These are phyloP conservation scores for Leuctra nigra DNA, from an alignment of 2,888 invertebrate species.

Conservation along the genomic window DNA sequence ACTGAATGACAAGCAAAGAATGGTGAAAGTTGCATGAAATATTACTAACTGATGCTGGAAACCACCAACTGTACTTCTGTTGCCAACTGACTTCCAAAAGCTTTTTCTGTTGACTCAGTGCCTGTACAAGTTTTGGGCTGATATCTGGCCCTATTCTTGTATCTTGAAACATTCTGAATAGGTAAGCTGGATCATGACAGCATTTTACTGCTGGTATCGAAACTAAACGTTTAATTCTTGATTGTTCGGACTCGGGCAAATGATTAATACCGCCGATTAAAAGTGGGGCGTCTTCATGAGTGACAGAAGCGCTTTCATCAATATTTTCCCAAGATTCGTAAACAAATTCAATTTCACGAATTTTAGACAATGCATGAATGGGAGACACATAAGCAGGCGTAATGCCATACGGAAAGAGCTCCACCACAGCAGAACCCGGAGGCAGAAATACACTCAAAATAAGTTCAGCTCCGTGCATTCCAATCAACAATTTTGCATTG, in stretches of 20 bases:
- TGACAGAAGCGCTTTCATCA: conserved; percentile 32
- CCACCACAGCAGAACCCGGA: conserved; percentile 38
- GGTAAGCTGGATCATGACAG: conserved; percentile 43
- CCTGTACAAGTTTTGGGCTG: conserved; percentile 12
- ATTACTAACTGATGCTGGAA: conserved; percentile 26
- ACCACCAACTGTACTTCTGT: conserved; percentile 26
- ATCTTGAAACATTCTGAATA: conserved; percentile 46
- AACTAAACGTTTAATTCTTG: conserved; percentile 34
- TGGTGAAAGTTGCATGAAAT: conserved; percentile 21
- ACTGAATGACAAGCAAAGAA: conserved; percentile 10
- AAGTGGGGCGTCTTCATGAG: conserved; percentile 38
- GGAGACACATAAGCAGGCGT: conserved; percentile 41
- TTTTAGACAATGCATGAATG: conserved; percentile 38
- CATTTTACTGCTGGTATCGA: conserved; percentile 41
- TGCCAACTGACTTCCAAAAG: background rate
- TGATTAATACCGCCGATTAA: conserved; percentile 40
- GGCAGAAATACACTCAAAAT: conserved; percentile 40
- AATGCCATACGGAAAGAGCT: conserved; percentile 46
- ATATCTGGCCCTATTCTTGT: conserved; percentile 38
- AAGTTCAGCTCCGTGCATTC: conserved; percentile 41
- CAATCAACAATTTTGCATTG: conserved; percentile 30
- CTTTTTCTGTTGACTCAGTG: conserved; percentile 8
- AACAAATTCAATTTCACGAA: conserved; percentile 36
- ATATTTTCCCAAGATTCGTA: conserved; percentile 42
- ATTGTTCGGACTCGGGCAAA: conserved; percentile 35